Evolutionary conservation across 2,888 invertebrate species (phyloP).

Genomic region (Nomada goodeniana): DNA sequence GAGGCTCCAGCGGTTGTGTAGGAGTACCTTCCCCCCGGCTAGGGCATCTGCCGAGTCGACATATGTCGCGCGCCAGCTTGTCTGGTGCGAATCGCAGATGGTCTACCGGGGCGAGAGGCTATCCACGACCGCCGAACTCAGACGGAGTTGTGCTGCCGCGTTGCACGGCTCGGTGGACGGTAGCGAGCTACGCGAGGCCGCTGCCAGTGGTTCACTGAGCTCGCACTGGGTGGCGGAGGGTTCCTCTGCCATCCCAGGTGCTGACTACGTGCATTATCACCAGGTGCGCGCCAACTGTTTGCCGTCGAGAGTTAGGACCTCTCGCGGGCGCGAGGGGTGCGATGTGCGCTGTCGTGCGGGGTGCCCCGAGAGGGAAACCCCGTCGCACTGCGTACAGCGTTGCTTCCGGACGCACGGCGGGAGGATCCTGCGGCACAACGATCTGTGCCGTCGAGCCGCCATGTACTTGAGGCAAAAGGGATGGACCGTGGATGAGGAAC

Average conservation of each 20-base stretch:
- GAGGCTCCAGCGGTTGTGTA: no score
- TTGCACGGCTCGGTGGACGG: no score
- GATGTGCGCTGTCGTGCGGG: conserved; percentile 11
- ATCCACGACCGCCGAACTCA: no score
- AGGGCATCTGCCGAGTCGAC: no score
- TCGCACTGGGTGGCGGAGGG: no score
- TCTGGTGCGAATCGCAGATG: no score
- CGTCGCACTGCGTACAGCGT: conserved; percentile 13
- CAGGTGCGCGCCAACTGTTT: conserved; percentile 2
- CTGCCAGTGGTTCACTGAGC: no score
- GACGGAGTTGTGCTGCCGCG: no score
- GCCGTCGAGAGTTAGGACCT: background rate
- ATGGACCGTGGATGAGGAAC: background rate
- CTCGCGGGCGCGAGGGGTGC: background rate
- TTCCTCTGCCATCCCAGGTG: background rate
- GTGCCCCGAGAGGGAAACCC: conserved; percentile 14
- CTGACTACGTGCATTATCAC: background rate
- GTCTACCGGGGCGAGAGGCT: no score
- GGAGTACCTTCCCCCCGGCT: no score
- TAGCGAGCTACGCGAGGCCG: no score
- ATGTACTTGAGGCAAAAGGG: background rate
- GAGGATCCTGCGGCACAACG: conserved; percentile 18
- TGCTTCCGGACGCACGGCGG: conserved; percentile 21
- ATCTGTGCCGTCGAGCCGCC: background rate
- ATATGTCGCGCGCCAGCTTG: no score